Conservation (phyloP, 2,113 vertebrate species). For the Stegostoma tigrinum region DNA sequence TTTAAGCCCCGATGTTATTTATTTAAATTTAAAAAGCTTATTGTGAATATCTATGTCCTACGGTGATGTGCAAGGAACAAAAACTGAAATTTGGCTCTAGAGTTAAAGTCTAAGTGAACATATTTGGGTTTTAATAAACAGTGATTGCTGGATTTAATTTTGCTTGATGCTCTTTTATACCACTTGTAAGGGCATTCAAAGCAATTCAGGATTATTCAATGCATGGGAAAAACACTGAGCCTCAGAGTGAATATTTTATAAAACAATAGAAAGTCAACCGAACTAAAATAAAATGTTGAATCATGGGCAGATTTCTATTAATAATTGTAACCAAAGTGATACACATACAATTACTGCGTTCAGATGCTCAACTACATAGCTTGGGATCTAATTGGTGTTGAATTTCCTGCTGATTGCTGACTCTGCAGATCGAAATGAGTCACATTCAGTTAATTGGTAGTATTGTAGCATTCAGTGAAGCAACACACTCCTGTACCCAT, state of each 20-base stretch:
- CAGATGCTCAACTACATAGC: background rate
- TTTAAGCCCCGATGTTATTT: background rate
- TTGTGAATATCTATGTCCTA: background rate
- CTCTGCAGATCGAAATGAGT: background rate
- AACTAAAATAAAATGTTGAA: background rate
- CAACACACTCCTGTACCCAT: background rate
- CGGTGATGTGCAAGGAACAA: background rate
- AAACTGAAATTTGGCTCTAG: background rate
- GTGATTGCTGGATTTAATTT: background rate
- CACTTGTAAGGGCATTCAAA: background rate
- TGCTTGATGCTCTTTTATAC: background rate
- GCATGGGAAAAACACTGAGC: background rate
- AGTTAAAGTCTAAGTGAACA: background rate
- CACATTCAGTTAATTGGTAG: background rate
- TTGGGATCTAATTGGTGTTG: slow-evolving; percentile 16
- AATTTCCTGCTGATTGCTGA: background rate
- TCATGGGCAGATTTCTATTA: background rate
- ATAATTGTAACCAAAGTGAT: background rate
- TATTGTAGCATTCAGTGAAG: background rate
- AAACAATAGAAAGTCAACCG: background rate
- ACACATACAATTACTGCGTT: background rate
- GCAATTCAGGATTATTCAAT: background rate
- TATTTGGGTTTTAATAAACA: background rate
- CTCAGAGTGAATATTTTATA: background rate
- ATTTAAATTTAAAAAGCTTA: background rate